Base-by-base conservation (phyloP, 2,113 vertebrate species). In the Jacana jacana region DNA sequence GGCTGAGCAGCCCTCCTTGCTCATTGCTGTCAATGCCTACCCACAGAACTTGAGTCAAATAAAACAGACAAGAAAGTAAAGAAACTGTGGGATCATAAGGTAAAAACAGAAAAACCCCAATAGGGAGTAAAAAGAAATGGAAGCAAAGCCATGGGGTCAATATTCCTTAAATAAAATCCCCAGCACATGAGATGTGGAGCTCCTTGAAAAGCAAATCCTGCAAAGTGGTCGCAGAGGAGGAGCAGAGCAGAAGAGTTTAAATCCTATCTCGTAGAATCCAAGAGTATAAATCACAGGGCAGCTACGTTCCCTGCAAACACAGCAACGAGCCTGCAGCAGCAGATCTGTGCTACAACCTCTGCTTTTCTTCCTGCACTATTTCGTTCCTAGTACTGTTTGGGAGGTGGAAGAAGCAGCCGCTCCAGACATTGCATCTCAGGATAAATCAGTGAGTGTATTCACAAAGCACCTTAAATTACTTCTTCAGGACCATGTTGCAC, bases 401-500 rank as follows among this genome's bases (percentile, higher is more conserved):
- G 72, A 77, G 35, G 27, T 30, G 48, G 49, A 69, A 69, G 30
- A 54, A 77, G 44, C 3, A 60, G 57, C 7, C 27, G 70, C 22
- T 25, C 15, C 65, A 82, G 71, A 25, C n/a, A 61, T 31, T 0
- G 1, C 6, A 16, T 20, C 42, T 77, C 13, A 42, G 39, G 57
- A 46, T n/a, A 65, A 49, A 33, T 14, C 46, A 64, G 30, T 2
- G 3, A 70, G 11, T 3, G 3, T 40, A 12, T 30, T 40, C 76
- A 64, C 49, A 72, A 17, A 88, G 18, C 19, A 40, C 40, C 65
- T 55, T 15, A 30, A 64, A 30, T 24, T 10, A n/a, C 19, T 71
- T n/a, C 57, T 57, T 16, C 4, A 10, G 72, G 52, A 58, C 9
- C 2, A 3, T 1, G 3, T 19, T 1, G 1, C 35, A 28, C 2